Base-by-base conservation (phyloP, 2,113 vertebrate genomes). In the Ameiurus melas region DNA sequence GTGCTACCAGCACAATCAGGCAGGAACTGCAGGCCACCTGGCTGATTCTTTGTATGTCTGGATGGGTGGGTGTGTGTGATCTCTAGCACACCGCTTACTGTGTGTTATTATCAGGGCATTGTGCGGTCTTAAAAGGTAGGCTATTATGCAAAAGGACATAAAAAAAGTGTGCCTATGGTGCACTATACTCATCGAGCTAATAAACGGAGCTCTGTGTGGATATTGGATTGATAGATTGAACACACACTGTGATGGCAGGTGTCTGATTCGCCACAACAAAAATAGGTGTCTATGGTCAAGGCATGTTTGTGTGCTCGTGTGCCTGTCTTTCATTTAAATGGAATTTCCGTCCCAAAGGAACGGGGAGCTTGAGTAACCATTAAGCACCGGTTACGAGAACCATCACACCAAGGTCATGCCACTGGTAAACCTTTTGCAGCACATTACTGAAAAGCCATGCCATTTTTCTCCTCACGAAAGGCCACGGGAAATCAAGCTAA, bases 381-480 rank as follows among this genome's bases (percentile, higher is more conserved):
- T 79, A 47, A 51, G 43, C 2, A 0, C 25, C 73, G 27, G 73
- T 85, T 88, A 89, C 85, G 78, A 87, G 82, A 62, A 43, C 78
- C 88, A 87, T 86, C 82, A 75, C 78, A 25, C 70, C 78, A 91
- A 90, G 83, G 70, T 88, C 83, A 83, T 16, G n/a, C 47, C 64
- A 85, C 64, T 77, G 77, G 13, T 70, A 84, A 80, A 85, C 68
- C 77, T 71, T 85, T 68, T 53, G 83, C 58, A 87, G 58, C 36
- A 43, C 51, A 80, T 87, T 88, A 89, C n/a, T 70, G 84, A 77
- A 89, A 90, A 83, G 85, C 33, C 87, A 55, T 27, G 66, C 36
- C 79, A 87, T 90, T 89, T 83, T 85, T 88, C 57, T 88, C 25
- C 78, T 68, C 2, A 3, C 27, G 57, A 80, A 73, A 88, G 84